Conservation (phyloP, 2,113 vertebrate species). For the Sakesphorus luctuosus region DNA sequence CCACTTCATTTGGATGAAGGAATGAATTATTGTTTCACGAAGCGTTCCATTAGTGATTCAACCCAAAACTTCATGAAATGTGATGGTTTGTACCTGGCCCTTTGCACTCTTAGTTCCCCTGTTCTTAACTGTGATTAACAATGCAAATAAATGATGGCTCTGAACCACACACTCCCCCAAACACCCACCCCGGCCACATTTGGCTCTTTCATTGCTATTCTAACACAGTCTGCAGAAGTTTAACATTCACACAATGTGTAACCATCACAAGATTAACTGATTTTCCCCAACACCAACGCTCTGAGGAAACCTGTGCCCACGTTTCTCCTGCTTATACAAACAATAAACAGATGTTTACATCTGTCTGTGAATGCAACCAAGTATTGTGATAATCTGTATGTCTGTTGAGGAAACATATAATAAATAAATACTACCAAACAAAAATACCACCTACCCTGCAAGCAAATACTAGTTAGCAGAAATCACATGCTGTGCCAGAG, state of each 20-base stretch:
- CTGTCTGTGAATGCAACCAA: background rate
- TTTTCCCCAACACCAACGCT: background rate
- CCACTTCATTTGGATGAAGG: background rate
- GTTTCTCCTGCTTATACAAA: background rate
- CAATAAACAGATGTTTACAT: background rate
- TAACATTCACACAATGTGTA: background rate
- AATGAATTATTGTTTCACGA: background rate
- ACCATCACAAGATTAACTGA: background rate
- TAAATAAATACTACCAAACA: background rate
- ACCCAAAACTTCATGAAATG: background rate
- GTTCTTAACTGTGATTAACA: background rate
- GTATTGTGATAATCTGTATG: background rate
- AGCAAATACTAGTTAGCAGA: background rate
- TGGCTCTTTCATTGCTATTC: background rate
- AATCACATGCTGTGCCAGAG: background rate
- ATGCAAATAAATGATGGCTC: background rate
- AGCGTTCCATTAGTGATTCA: background rate
- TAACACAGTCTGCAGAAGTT: background rate
- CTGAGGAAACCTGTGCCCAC: background rate
- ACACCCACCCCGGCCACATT: fast-evolving
- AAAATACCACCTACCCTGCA: background rate
- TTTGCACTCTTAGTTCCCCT: background rate
- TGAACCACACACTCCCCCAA: background rate
- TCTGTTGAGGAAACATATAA: background rate
- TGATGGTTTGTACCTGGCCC: background rate